Percentiles rank a stretch among this genome's conserved stretches.
Evolutionary conservation across 2,888 invertebrate genomes (phyloP).

Genomic region (Agonum fuliginosum): DNA sequence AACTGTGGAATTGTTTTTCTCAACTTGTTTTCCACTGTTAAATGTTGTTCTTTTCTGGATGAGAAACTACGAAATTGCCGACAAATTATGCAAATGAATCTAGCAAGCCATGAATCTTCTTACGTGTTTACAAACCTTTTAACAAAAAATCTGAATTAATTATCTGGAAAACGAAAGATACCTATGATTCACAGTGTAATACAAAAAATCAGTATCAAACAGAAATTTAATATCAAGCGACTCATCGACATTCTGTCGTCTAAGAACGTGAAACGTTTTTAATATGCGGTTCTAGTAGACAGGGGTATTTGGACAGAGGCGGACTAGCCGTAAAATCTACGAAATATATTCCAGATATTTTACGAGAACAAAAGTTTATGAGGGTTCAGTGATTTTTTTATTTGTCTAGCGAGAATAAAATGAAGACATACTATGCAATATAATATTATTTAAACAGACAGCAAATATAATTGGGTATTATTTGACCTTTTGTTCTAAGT

Average conservation of each 20-base stretch:
- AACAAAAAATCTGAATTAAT: conserved; percentile 23
- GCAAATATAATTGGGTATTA: too few relatives aligned
- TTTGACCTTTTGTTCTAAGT: too few relatives aligned
- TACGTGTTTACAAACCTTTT: conserved; percentile 6
- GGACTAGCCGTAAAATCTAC: neutral
- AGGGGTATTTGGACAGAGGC: conserved; percentile 20
- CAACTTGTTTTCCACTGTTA: too few relatives aligned
- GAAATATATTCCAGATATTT: neutral
- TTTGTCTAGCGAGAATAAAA: neutral
- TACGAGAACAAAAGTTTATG: neutral
- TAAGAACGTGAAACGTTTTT: conserved; percentile 30
- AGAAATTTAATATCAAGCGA: conserved; percentile 31
- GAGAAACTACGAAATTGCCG: neutral
- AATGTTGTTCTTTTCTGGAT: neutral
- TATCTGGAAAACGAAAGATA: neutral
- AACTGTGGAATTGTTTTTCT: too few relatives aligned
- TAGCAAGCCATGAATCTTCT: neutral
- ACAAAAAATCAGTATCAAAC: neutral
- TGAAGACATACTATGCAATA: neutral
- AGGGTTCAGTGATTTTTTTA: neutral
- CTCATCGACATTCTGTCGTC: conserved; percentile 33
- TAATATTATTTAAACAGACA: too few relatives aligned
- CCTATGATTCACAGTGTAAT: neutral
- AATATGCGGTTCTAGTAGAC: conserved; percentile 30
- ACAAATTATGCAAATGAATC: conserved; percentile 18